Base-by-base conservation (phyloP, 2,888 invertebrate genomes). In the Steinernema carpocapsae region DNA sequence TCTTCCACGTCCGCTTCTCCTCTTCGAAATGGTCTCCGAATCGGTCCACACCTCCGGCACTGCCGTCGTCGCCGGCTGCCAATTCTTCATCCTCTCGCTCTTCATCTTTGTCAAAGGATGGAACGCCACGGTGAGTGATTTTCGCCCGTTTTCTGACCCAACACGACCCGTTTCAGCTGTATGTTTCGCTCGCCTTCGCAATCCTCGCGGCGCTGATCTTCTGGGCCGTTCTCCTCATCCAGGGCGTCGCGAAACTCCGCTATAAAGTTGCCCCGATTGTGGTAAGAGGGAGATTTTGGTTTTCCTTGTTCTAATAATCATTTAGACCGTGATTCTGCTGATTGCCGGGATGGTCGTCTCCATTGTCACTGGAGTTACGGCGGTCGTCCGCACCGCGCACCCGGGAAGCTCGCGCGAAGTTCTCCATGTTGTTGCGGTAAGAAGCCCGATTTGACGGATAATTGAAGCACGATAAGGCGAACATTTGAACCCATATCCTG, bases 21-120 rank as follows among this genome's bases (percentile, higher is more conserved):
- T 2, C 64, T 24, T 64, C 32, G 19, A 17, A 64, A 64, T 64
- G 64, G 64, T 17, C 32, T 64, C 64, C 64, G 64, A 64, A 26
- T 32, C 64, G 14, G 29, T 64, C 4, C 64, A 64, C 32, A 64
- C 64, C 7, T 17, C 32, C 32, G 64, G 3, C 17, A 32, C 64
- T 12, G 7, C 64, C 4, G 4, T 32, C 32, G 22, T 17, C 19
- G 64, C 64, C 29, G 29, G 1, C 32, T 64, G 64, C 32, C 7
- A 26, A 17, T 29, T 64, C 64, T 26, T 64, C 32, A 1, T 64
- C 32, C 64, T 64, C 64, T 64, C 64, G 32, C 7, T 64, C 29
- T 29, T 64, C 29, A 64, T 64, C 64, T 64, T 64, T 32, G 14
- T 32, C 32, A 64, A 22, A 1, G 64, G 64, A 29, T 64, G 29